Percentiles rank a stretch among this genome's conserved stretches.
Evolutionary conservation across 2,797 vertebrate genomes (phyloP).

Genomic region (Garrulus glandarius): DNA sequence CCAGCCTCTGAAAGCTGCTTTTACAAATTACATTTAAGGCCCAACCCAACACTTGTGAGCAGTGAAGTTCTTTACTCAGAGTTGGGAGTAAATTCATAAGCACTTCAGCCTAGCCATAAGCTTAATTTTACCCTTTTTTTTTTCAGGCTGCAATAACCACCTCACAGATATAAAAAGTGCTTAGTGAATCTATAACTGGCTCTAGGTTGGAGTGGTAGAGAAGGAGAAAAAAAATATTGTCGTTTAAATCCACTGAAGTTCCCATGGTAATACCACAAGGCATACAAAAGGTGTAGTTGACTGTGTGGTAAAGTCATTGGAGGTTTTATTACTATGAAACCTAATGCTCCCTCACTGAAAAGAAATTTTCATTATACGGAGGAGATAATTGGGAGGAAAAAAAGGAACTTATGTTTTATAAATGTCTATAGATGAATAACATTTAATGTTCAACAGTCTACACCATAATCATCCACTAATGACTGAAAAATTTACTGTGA

Average conservation of each 20-base stretch:
- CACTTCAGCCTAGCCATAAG: neutral
- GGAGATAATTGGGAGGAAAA: neutral
- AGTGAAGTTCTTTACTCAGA: neutral
- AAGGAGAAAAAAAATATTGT: neutral
- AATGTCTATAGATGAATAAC: neutral
- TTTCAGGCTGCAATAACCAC: neutral
- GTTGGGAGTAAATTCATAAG: neutral
- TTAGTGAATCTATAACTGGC: neutral
- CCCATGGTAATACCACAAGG: neutral
- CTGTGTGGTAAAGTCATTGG: neutral
- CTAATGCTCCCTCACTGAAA: neutral
- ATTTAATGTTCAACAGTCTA: neutral
- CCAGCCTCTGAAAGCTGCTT: neutral
- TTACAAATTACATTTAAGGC: neutral
- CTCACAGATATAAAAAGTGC: neutral
- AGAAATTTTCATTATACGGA: neutral
- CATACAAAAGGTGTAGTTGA: neutral
- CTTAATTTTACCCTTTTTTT: neutral
- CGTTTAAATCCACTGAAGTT: neutral
- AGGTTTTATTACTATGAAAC: conserved; percentile 39
- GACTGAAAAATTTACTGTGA: conserved; percentile 8
- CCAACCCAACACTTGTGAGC: neutral
- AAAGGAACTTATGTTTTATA: neutral
- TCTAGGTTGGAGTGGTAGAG: neutral
- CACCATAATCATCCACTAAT: conserved; percentile 4